Evolutionary conservation across 2,888 invertebrate species (phyloP), one percentile per base, ranked within the genome.

Genomic region (Zonitis immaculata): DNA sequence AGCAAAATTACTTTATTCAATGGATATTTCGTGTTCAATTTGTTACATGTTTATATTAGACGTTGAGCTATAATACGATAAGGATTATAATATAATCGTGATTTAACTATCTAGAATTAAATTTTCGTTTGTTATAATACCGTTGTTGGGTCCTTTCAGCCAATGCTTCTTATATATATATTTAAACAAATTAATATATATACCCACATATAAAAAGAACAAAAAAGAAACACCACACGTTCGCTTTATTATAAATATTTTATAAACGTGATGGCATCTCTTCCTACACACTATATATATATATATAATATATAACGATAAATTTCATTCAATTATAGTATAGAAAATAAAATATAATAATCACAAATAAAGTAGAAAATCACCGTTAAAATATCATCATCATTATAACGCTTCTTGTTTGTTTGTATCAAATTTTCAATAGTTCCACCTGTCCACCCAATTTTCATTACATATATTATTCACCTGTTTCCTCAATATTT

Each of bases 21-120:
- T 55, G 52, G 52, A 56, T 52, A 56, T 56, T 56, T 56, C 56
- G 52, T 56, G 56, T 52, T 56, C 49, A 54, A 54, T 51, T 54
- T 54, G 54, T 50, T 54, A 54, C 54, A 51, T 54, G 54, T 39
- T 39, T 39, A 18, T 39, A 39, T 39, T 39, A 39, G 39, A 39
- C 39, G n/a, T n/a, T n/a, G n/a, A n/a, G n/a, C 6, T 8, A 39
- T 18, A 20, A 6, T 35, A 35, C 20, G 39, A 39, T 20, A 39
- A 39, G 39, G n/a, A n/a, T n/a, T n/a, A n/a, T n/a, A 20, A 11
- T 18, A 39, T 39, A 39, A 39, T 39, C 39, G 39, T 39, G 39
- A 39, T 3, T 39, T 39, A 39, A 39, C 39, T 20, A 39, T 35
- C 35, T 35, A n/a, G 39, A 39, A 39, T 39, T 39, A 39, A 39